These are phyloP conservation scores for Cardiocondyla obscurior DNA, from an alignment of 1,140 invertebrate genomes.

Conservation along the genomic window DNA sequence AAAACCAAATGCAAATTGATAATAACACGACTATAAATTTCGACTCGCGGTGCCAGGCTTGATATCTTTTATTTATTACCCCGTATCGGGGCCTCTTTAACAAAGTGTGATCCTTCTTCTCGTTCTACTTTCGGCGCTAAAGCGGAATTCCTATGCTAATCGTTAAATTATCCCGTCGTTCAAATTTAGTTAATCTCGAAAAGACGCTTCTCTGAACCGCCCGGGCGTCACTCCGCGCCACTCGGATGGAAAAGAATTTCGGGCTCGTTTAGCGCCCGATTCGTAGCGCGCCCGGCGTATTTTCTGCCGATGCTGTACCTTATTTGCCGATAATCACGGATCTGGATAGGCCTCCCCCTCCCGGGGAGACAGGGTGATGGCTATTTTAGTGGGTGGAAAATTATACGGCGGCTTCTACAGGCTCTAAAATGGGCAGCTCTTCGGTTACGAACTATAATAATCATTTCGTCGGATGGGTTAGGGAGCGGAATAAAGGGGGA, in stretches of 20 bases:
- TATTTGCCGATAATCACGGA: conserved; percentile 83
- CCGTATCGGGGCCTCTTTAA: background rate
- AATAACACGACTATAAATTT: background rate
- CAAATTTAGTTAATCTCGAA: background rate
- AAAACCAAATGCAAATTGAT: background rate
- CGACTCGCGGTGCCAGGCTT: too few relatives aligned
- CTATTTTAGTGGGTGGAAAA: conserved; percentile 85
- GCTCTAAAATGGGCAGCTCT: conserved; percentile 84
- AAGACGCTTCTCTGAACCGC: background rate
- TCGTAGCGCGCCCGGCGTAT: conserved; percentile 44
- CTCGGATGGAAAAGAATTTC: background rate
- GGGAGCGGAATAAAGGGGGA: conserved; percentile 42
- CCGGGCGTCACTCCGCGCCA: background rate
- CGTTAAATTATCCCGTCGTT: conserved; percentile 8
- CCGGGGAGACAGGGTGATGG: conserved; percentile 79
- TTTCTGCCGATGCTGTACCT: conserved; percentile 81
- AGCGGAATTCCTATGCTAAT: conserved; percentile 2
- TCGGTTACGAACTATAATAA: conserved; percentile 84
- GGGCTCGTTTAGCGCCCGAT: background rate
- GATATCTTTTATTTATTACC: background rate
- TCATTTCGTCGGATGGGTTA: conserved; percentile 81
- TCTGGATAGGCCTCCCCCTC: conserved; percentile 75
- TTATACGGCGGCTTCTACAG: conserved; percentile 84
- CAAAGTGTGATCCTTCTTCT: background rate
- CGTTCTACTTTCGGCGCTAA: background rate